Evolutionary conservation across 2,797 vertebrate species (phyloP).

Genomic region (Chiroxiphia lanceolata): DNA sequence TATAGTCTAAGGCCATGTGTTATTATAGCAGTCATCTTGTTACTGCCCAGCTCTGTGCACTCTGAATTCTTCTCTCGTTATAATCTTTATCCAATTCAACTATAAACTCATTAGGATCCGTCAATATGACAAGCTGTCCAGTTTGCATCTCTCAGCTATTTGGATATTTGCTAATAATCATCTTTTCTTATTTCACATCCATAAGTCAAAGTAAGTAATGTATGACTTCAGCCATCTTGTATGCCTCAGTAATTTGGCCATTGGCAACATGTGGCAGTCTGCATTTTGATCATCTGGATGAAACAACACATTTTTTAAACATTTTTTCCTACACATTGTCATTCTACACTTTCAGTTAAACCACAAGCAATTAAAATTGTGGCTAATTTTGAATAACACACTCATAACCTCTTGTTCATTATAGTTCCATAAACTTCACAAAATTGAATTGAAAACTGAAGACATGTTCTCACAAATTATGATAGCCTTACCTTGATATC

Average conservation of each 20-base stretch:
- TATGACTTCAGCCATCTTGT: neutral
- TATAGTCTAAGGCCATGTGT: neutral
- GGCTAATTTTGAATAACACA: neutral
- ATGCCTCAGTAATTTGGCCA: neutral
- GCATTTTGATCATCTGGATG: neutral
- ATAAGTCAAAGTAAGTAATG: neutral
- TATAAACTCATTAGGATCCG: neutral
- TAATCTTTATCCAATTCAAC: neutral
- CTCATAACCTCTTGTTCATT: neutral
- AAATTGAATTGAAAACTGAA: neutral
- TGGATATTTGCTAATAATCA: constrained; percentile 9
- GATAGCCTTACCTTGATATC: neutral
- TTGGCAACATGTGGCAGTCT: neutral
- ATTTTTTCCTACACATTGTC: neutral
- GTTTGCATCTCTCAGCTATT: neutral
- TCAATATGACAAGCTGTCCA: neutral
- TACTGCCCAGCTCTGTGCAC: neutral
- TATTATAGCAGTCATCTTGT: neutral
- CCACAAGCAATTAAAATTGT: neutral
- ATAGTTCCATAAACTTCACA: neutral
- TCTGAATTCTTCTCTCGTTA: neutral
- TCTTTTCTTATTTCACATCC: neutral
- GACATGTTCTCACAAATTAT: neutral
- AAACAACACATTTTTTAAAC: neutral
- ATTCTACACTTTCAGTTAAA: neutral